Percentiles rank a stretch among this genome's conserved stretches.
Conservation (phyloP, 2,797 vertebrate species). For the Meda fulgida region DNA sequence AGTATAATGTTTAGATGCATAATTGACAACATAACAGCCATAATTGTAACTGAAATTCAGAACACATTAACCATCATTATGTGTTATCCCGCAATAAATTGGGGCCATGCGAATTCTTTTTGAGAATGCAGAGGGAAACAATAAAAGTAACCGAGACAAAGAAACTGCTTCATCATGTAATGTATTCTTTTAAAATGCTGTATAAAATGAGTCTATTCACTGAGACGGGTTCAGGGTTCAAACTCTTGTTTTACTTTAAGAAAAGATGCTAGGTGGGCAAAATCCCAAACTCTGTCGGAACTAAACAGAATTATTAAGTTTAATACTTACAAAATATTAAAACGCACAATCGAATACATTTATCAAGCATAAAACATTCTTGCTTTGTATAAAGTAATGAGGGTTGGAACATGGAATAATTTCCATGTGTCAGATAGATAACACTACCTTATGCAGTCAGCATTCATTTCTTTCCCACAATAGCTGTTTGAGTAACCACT, state of each 20-base stretch:
- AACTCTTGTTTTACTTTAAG: neutral
- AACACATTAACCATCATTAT: conserved; percentile 58
- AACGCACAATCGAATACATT: neutral
- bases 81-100: conserved; percentile 24
- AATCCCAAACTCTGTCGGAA: neutral
- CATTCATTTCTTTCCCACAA: conserved; percentile 35
- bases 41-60: conserved; percentile 56
- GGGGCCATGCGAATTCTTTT: neutral
- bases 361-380: neutral
- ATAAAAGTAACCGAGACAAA: conserved; percentile 17
- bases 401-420: conserved; percentile 3
- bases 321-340: neutral
- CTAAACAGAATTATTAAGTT: neutral
- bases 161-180: neutral
- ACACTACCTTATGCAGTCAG: conserved; percentile 4
- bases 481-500: conserved; percentile 1
- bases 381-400: conserved; percentile 7
- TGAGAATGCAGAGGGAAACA: conserved; percentile 11
- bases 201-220: neutral
- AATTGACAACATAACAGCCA: conserved; percentile 58
- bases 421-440: conserved; percentile 24
- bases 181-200: conserved; percentile 12
- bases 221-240: neutral
- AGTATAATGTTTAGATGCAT: conserved; percentile 35
- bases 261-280: neutral